Evolutionary conservation across 1,140 invertebrate species (phyloP).

Genomic region (Oryctes rhinoceros): DNA sequence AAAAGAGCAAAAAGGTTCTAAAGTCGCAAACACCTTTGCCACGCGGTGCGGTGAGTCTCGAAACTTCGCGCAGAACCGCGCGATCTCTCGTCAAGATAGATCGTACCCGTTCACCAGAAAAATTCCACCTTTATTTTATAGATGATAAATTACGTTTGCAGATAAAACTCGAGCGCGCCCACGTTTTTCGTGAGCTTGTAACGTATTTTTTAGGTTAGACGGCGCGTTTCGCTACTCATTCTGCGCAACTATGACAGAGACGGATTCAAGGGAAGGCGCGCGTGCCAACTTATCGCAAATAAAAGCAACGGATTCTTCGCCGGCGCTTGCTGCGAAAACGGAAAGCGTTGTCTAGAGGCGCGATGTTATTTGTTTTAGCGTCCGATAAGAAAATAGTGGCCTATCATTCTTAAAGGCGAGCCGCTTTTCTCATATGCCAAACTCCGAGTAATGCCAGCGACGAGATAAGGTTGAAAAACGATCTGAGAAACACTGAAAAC

Average conservation of each 20-base stretch:
- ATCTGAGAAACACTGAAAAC: slow-evolving; percentile 25
- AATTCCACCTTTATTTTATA: slow-evolving; percentile 10
- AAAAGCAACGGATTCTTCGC: too few relatives aligned
- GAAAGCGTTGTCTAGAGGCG: too few relatives aligned
- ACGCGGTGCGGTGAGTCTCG: not conserved
- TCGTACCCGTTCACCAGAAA: not conserved
- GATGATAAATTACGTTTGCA: slow-evolving; percentile 15
- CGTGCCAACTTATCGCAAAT: too few relatives aligned
- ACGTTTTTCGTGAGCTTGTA: slow-evolving; percentile 9
- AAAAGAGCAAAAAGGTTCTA: not conserved
- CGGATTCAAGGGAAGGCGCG: not conserved
- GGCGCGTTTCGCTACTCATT: not conserved
- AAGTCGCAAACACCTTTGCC: not conserved
- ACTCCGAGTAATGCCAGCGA: not conserved
- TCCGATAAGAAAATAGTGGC: not conserved
- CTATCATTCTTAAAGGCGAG: not conserved
- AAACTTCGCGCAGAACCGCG: not conserved
- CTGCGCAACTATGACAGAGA: not conserved
- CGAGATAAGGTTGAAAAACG: slow-evolving; percentile 12
- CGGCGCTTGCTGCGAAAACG: too few relatives aligned
- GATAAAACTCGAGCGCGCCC: not conserved
- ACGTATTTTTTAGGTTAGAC: not conserved
- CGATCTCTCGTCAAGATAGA: slow-evolving; percentile 8
- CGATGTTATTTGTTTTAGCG: too few relatives aligned
- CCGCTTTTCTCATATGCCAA: not conserved